Base-by-base conservation (phyloP, 2,888 invertebrate genomes). In the Capitulum mitella region DNA sequence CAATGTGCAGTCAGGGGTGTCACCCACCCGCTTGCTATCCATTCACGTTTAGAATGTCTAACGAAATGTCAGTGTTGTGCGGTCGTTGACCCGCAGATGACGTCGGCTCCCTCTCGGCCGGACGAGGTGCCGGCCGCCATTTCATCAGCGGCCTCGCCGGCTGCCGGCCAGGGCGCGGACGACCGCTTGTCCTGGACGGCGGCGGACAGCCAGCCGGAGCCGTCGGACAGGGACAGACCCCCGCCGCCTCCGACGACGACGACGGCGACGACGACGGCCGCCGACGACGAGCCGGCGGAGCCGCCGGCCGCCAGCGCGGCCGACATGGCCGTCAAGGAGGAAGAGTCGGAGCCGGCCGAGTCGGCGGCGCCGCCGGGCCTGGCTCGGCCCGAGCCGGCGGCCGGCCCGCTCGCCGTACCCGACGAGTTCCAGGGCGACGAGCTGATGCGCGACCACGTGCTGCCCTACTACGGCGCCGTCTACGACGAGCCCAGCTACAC, bases 401-500 rank as follows among this genome's bases (percentile, higher is more conserved):
- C 43, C 43, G 51, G 19, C 29, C n/a, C 58, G 6, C n/a, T 26
- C n/a, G n/a, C 5, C 29, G 58, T 58, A 16, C 34, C 32, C 16
- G 34, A 16, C 64, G 64, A 32, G 34, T 64, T 34, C 19, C 64
- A 12, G 16, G 14, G 16, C 32, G 34, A 19, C 32, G 64, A 64
- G 34, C 58, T 10, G 58, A n/a, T 29, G n/a, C 58, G 58, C 8
- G 58, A 58, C n/a, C 58, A 58, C n/a, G 19, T 14, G 58, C 14
- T 34, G 34, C 32, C 64, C 34, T 64, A 64, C 64, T 64, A 64
- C 64, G 34, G 16, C 64, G 34, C 32, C 16, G 64, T 64, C 3
- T 64, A 64, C 34, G 64, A 64, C 64, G 32, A 64, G 64, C 64
- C 64, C 0, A 34, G 64, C 16, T 64, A 64, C 64, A 64, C 64